A percentile compares a stretch with the other conserved stretches of the same genome.
Conservation (phyloP, 2,113 vertebrate genomes). For the Odocoileus hemionus region DNA sequence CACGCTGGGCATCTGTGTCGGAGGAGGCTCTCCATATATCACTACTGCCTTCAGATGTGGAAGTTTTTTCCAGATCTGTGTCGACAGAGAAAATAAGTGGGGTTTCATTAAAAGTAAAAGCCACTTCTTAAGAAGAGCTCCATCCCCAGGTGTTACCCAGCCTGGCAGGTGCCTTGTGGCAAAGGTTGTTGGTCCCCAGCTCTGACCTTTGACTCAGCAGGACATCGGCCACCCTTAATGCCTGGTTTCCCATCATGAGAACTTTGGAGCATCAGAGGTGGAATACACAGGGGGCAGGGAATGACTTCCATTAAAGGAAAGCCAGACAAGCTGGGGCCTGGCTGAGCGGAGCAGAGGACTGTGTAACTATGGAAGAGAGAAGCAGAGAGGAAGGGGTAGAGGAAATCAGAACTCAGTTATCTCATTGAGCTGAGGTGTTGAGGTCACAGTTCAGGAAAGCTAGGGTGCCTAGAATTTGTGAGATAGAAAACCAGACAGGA, state of each 20-base stretch:
- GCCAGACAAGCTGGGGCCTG: not conserved
- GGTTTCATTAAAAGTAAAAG: not conserved
- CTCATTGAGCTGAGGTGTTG: not conserved
- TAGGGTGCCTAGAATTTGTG: not conserved
- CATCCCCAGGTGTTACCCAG: not conserved
- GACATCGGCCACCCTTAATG: not conserved
- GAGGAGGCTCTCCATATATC: constrained; percentile 80
- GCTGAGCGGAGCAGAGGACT: not conserved
- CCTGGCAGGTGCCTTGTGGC: not conserved
- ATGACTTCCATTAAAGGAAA: not conserved
- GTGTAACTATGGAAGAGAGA: not conserved
- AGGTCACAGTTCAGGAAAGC: not conserved
- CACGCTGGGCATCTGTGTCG: constrained; percentile 76
- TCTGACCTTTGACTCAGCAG: not conserved
- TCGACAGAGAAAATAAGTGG: not conserved
- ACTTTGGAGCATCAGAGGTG: not conserved
- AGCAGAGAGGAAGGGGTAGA: not conserved
- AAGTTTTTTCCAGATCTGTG: constrained; percentile 84
- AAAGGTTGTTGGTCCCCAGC: not conserved
- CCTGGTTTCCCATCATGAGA: not conserved
- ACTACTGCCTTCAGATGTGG: constrained; percentile 90
- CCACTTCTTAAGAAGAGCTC: not conserved
- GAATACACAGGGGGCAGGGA: not conserved
- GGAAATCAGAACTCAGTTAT: not conserved
- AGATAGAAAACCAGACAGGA: not conserved